Evolutionary conservation across 2,888 invertebrate genomes (phyloP).

Genomic region (Cephus spinipes): DNA sequence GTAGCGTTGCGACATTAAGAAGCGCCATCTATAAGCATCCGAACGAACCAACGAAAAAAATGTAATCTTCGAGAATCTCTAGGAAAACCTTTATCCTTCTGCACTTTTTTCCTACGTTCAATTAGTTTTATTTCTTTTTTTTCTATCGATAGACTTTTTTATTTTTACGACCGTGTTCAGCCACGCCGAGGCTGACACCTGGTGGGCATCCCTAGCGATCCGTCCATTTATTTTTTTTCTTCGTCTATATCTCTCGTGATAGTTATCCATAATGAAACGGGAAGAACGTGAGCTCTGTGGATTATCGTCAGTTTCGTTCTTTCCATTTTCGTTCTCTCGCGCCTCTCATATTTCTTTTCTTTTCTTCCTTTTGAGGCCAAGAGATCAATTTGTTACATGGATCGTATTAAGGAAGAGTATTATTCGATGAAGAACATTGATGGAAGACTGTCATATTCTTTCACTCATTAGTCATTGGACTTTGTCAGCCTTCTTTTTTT

Average conservation of each 20-base stretch:
- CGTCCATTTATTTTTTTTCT: background rate
- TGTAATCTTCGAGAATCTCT: conserved; percentile 37
- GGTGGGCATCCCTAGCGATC: background rate
- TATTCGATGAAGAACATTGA: background rate
- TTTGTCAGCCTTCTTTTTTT: background rate
- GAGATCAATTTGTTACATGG: background rate
- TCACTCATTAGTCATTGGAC: background rate
- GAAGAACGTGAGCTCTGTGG: background rate
- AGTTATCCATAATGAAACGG: background rate
- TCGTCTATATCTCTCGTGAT: background rate
- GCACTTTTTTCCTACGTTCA: background rate
- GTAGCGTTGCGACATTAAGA: conserved; percentile 20
- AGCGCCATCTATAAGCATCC: conserved; percentile 18
- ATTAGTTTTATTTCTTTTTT: conserved; percentile 9
- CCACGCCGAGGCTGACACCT: background rate
- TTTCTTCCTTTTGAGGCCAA: background rate
- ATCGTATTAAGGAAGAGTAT: background rate
- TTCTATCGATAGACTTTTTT: conserved; percentile 20
- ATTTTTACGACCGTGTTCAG: background rate
- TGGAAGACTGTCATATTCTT: background rate
- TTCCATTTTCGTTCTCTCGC: background rate
- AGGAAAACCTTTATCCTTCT: conserved; percentile 6
- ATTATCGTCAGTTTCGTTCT: background rate
- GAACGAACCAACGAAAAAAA: conserved; percentile 47
- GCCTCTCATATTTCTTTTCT: background rate